phyloP scores from a whole-genome alignment of 2,888 invertebrate genomes.

The Trichogramma evanescens region DNA sequence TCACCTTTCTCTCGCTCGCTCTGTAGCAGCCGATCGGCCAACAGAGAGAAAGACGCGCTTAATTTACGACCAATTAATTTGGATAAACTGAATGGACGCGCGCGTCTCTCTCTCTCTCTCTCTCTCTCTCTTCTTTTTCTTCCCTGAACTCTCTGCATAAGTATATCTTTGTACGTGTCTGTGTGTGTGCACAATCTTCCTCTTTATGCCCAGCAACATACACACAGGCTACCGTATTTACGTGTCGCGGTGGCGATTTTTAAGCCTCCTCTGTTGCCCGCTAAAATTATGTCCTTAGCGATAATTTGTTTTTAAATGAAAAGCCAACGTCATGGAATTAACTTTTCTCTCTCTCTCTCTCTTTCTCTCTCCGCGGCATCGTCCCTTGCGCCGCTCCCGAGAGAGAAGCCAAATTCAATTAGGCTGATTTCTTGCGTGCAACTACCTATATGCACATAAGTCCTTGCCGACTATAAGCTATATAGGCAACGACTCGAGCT shows the following conservation, averaged over 20 bases:
- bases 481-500: too few species aligned
- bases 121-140: constrained; percentile 5
- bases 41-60: constrained; percentile 23
- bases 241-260: constrained; percentile 3
- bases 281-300: constrained; percentile 6
- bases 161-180: background rate
- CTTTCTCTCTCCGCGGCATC: constrained; percentile 1
- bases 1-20: constrained; percentile 22
- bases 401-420: background rate
- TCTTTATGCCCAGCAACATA: too few species aligned
- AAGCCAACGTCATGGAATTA: too few species aligned
- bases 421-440: background rate
- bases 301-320: constrained; percentile 9
- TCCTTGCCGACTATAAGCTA: too few species aligned
- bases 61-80: constrained; percentile 50
- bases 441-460: too few species aligned
- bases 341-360: background rate
- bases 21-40: too few species aligned
- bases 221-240: too few species aligned
- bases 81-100: constrained; percentile 43
- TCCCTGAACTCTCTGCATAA: background rate
- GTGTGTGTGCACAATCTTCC: background rate
- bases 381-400: background rate
- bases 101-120: constrained; percentile 9
- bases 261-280: background rate